A percentile compares a stretch with the other conserved stretches of the same genome.
phyloP scores from a whole-genome alignment of 2,113 vertebrate genomes.

The Lipophrys pholis region DNA sequence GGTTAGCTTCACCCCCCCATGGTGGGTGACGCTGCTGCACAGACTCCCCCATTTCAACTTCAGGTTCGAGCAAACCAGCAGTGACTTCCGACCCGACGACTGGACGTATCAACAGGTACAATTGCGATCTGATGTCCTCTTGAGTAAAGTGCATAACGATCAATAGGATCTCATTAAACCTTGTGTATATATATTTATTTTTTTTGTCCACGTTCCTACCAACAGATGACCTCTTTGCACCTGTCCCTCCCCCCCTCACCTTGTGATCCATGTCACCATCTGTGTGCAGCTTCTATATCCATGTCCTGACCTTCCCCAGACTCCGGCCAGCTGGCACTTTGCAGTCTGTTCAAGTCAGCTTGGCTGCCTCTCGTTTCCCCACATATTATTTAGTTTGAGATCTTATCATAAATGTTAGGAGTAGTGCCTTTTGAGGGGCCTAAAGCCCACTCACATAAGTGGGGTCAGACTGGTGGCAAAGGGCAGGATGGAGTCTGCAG shows the following conservation, averaged over 20 bases:
- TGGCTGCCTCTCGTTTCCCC: neutral
- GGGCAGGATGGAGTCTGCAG: constrained; percentile 30
- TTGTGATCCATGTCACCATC: constrained; percentile 71
- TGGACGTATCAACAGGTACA: constrained; percentile 94
- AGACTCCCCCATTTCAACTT: constrained; percentile 93
- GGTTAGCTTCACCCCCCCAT: constrained; percentile 92
- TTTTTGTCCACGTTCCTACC: neutral
- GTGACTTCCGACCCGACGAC: constrained; percentile 92
- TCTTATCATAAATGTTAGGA: neutral
- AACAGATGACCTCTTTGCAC: constrained; percentile 34
- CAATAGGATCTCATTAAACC: neutral
- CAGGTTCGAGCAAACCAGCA: constrained; percentile 89
- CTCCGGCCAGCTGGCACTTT: constrained; percentile 18
- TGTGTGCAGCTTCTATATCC: constrained; percentile 42
- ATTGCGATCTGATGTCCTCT: neutral
- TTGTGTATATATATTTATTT: too few species aligned
- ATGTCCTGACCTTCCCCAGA: constrained; percentile 35
- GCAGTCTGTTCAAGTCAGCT: too few species aligned
- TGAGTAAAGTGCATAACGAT: neutral
- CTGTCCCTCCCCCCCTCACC: constrained; percentile 42
- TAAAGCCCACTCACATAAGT: constrained; percentile 4
- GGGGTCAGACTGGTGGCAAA: constrained; percentile 19
- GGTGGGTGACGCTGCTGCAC: constrained; percentile 96
- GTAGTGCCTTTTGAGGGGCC: neutral
- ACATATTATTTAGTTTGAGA: neutral